Evolutionary conservation across 2,797 vertebrate species (phyloP).

Genomic region (Platyrinchus mystaceus): DNA sequence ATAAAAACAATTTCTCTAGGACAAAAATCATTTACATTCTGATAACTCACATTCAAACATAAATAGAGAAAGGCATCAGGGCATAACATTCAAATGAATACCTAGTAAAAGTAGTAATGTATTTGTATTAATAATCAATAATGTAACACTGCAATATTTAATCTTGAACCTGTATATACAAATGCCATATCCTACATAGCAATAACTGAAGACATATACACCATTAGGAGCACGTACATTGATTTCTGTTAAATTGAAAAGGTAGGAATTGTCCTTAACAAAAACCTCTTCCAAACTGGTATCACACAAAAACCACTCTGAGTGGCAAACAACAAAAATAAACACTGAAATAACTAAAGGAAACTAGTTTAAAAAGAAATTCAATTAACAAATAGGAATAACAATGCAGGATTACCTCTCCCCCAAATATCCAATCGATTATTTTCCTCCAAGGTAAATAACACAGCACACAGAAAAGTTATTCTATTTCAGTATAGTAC

Average conservation of each 20-base stretch:
- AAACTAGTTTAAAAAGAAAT: background rate
- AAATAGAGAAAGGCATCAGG: conserved; percentile 38
- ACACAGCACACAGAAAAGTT: background rate
- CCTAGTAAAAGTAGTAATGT: conserved; percentile 14
- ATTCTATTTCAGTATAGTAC: background rate
- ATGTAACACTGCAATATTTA: conserved; percentile 17
- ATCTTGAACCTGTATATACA: conserved; percentile 18
- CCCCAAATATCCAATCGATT: background rate
- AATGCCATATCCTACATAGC: background rate
- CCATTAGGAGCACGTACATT: background rate
- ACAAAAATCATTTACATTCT: conserved; percentile 46
- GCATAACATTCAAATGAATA: conserved; percentile 42
- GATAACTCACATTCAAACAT: conserved; percentile 43
- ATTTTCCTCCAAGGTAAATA: background rate
- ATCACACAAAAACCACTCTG: background rate
- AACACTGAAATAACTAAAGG: background rate
- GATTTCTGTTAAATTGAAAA: background rate
- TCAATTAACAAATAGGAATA: background rate
- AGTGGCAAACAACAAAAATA: background rate
- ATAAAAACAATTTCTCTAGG: conserved; percentile 9
- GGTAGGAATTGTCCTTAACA: background rate
- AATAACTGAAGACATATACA: conserved; percentile 12
- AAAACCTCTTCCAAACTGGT: background rate
- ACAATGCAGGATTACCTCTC: background rate
- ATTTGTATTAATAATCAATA: conserved; percentile 45